Evolutionary conservation across 1,140 invertebrate species (phyloP).

Genomic region (Mylabris phalerata): DNA sequence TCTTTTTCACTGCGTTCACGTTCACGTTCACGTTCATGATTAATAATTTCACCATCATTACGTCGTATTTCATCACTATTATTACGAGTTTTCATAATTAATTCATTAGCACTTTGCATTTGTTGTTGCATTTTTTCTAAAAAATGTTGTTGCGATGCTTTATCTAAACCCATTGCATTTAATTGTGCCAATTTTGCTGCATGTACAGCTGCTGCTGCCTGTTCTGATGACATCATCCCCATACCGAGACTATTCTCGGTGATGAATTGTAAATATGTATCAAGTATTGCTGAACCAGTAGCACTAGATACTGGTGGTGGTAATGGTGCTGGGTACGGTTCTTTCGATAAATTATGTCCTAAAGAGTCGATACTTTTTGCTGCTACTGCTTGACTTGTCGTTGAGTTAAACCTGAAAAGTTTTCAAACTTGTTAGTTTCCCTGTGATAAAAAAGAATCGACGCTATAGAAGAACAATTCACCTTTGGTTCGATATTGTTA

Average conservation of each 20-base stretch:
- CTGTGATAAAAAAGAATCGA: slow-evolving; percentile 45
- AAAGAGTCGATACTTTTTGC: slow-evolving; percentile 56
- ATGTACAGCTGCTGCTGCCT: slow-evolving; percentile 42
- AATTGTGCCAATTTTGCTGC: slow-evolving; percentile 60
- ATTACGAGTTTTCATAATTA: slow-evolving; percentile 35
- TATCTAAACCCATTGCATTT: slow-evolving; percentile 56
- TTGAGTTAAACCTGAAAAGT: slow-evolving; percentile 42
- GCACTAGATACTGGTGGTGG: slow-evolving; percentile 40
- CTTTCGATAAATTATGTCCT: slow-evolving; percentile 44
- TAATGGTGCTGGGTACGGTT: slow-evolving; percentile 47
- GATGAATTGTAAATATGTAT: slow-evolving; percentile 79
- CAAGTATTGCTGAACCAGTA: slow-evolving; percentile 68
- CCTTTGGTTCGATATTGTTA: slow-evolving; percentile 54
- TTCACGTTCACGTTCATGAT: slow-evolving; percentile 29
- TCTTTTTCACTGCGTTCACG: slow-evolving; percentile 11
- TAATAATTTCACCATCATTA: slow-evolving; percentile 32
- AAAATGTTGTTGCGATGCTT: slow-evolving; percentile 54
- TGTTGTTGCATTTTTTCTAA: slow-evolving; percentile 55
- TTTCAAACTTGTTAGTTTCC: slow-evolving; percentile 34
- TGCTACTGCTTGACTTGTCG: slow-evolving; percentile 48
- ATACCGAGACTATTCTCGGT: slow-evolving; percentile 68
- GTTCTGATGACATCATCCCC: slow-evolving; percentile 39
- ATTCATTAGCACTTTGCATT: slow-evolving; percentile 38
- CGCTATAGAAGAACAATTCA: slow-evolving; percentile 39
- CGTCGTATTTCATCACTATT: slow-evolving; percentile 33